Conservation (phyloP, 1,140 invertebrate species). For the Pseudobourletiella spinata region DNA sequence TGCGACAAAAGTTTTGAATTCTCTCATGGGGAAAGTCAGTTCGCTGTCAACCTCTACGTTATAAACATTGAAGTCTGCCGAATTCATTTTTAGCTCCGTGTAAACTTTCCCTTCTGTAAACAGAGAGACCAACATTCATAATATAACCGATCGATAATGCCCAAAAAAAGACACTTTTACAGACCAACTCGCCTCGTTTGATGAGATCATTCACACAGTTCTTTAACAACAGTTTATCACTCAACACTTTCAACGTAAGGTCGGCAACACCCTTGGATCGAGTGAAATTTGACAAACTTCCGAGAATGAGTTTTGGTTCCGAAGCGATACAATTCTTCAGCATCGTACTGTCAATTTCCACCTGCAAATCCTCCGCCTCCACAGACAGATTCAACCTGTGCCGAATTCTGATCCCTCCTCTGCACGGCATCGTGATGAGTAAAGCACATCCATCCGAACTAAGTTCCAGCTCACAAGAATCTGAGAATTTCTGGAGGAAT, state of each 20-base stretch:
- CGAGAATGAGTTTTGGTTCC: conserved; percentile 22
- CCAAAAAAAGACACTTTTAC: neutral
- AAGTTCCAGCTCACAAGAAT: conserved; percentile 12
- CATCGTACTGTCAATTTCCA: conserved; percentile 11
- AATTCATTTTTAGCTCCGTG: conserved; percentile 22
- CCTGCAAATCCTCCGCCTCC: neutral
- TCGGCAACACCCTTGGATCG: conserved; percentile 17
- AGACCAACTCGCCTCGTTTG: conserved; percentile 21
- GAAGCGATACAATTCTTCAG: conserved; percentile 15
- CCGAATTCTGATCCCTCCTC: neutral
- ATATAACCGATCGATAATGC: neutral
- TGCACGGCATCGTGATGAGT: conserved; percentile 2
- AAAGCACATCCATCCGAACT: neutral
- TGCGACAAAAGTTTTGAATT: conserved; percentile 25
- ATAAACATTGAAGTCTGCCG: conserved; percentile 21
- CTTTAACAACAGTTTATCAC: conserved; percentile 12
- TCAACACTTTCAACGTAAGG: conserved; percentile 17
- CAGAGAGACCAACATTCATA: neutral
- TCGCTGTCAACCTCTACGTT: conserved; percentile 13
- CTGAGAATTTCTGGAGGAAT: conserved; percentile 14
- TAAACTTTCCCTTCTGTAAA: conserved; percentile 30
- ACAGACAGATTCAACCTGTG: conserved; percentile 8
- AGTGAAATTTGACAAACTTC: conserved; percentile 20
- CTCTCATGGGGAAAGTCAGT: conserved; percentile 23
- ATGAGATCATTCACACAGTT: conserved; percentile 26